Percentiles rank a stretch among this genome's conserved stretches.
phyloP scores from a whole-genome alignment of 2,113 vertebrate species.

The Myiagra hebetior region DNA sequence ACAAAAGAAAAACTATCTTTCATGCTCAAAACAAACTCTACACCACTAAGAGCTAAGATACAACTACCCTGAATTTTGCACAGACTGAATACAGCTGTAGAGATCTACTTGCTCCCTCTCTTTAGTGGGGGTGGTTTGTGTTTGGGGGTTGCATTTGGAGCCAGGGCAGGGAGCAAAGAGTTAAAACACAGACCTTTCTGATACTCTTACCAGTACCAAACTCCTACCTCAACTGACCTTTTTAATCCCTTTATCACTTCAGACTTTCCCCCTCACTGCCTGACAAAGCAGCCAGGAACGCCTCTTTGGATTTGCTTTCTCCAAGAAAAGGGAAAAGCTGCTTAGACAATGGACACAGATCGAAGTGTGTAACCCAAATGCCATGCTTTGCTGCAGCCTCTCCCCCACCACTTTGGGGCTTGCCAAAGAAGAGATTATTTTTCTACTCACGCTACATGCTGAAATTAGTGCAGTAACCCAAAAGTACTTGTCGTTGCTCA shows the following conservation, averaged over 20 bases:
- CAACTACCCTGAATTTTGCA: background rate
- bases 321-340: background rate
- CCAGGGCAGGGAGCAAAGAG: background rate
- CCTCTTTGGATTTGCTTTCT: background rate
- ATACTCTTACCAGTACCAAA: background rate
- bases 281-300: background rate
- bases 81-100: background rate
- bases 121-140: fast-evolving
- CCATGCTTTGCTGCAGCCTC: background rate
- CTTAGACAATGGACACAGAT: background rate
- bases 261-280: background rate
- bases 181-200: background rate
- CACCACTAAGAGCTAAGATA: background rate
- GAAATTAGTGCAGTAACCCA: background rate
- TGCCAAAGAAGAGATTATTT: background rate
- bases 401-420: background rate
- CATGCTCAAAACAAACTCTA: background rate
- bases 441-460: background rate
- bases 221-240: background rate
- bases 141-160: background rate
- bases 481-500: background rate
- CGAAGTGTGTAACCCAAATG: background rate
- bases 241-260: background rate
- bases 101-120: too few relatives aligned
- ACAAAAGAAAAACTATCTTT: background rate